Evolutionary conservation across 2,797 vertebrate genomes (phyloP).

Genomic region (Eulemur coronatus): DNA sequence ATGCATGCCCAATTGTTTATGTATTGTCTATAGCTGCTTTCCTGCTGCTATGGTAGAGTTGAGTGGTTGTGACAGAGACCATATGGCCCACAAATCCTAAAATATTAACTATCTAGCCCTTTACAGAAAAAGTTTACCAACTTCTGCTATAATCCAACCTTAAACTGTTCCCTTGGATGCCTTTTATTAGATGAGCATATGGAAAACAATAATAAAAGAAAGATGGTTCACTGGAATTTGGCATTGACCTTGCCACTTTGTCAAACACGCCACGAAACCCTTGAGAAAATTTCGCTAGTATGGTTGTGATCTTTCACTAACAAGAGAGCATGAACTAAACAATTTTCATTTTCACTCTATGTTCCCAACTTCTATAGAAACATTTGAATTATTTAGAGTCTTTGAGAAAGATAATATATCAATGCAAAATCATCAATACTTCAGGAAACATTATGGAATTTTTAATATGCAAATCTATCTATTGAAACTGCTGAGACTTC

Average conservation of each 20-base stretch:
- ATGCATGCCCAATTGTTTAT: not conserved
- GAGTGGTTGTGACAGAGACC: not conserved
- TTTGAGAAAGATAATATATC: not conserved
- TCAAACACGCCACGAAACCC: not conserved
- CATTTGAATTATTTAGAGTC: constrained; percentile 41
- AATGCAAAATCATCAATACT: constrained; percentile 61
- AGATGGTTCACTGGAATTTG: not conserved
- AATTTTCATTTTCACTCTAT: not conserved
- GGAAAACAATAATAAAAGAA: constrained; percentile 14
- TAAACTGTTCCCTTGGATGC: not conserved
- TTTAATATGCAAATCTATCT: constrained; percentile 48
- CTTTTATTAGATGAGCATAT: not conserved
- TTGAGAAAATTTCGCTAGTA: not conserved
- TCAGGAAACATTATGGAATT: constrained; percentile 53
- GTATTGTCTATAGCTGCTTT: not conserved
- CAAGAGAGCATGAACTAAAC: not conserved
- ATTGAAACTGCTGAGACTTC: not conserved
- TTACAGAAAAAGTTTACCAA: constrained; percentile 5
- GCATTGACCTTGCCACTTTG: not conserved
- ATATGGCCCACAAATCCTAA: not conserved
- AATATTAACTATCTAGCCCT: not conserved
- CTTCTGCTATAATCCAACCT: not conserved
- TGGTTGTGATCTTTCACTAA: not conserved
- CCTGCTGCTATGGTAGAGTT: not conserved
- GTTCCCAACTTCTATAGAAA: not conserved